A percentile compares a stretch with the other conserved stretches of the same genome.
Evolutionary conservation across 2,888 invertebrate genomes (phyloP).

Genomic region (Drosophila parthenogenetica): DNA sequence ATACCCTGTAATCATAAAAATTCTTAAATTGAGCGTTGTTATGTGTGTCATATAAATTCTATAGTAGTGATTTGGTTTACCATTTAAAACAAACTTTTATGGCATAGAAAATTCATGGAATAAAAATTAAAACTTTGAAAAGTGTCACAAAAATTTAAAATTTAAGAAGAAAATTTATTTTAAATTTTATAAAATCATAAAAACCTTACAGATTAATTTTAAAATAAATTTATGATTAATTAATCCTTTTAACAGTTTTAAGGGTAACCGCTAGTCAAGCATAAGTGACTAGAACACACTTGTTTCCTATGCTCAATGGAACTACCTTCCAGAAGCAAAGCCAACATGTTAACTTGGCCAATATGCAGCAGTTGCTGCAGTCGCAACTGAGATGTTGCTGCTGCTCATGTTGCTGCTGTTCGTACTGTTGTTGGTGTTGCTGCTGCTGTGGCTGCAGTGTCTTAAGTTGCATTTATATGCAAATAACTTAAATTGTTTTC

Average conservation of each 20-base stretch:
- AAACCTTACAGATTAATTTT: too few species aligned
- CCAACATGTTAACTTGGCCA: slow-evolving; percentile 30
- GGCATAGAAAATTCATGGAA: too few species aligned
- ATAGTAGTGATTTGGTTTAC: not conserved
- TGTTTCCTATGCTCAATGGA: not conserved
- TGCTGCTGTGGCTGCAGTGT: slow-evolving; percentile 44
- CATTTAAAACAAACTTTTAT: too few species aligned
- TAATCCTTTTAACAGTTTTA: not conserved
- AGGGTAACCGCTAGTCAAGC: slow-evolving; percentile 16
- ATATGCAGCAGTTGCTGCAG: slow-evolving; percentile 22
- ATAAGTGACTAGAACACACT: not conserved
- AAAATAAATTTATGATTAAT: not conserved
- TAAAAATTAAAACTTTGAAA: too few species aligned
- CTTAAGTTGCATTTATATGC: slow-evolving; percentile 80
- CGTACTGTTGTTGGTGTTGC: too few species aligned
- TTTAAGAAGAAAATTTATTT: too few species aligned
- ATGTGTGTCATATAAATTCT: not conserved
- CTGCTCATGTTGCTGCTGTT: slow-evolving; percentile 27
- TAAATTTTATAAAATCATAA: too few species aligned
- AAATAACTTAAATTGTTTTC: slow-evolving; percentile 82
- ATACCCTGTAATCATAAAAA: slow-evolving; percentile 30
- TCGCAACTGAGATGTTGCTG: slow-evolving; percentile 17
- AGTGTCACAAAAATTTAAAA: too few species aligned
- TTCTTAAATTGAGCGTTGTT: not conserved
- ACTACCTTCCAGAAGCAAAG: not conserved